These are phyloP conservation scores for Physocephala rufipes DNA, from an alignment of 2,888 invertebrate genomes.

Conservation along the genomic window DNA sequence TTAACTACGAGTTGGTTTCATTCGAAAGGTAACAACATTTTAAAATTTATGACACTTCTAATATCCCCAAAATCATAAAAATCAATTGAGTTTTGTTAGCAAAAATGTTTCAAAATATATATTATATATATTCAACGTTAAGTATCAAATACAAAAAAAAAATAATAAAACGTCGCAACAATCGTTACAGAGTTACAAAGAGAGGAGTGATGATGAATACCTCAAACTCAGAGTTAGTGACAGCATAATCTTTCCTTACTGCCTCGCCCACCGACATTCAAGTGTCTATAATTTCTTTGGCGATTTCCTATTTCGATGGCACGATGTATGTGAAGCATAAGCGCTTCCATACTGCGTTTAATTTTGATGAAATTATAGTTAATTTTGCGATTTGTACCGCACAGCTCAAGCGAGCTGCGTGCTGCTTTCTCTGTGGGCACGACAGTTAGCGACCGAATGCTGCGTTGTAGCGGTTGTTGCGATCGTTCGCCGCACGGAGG, in stretches of 20 bases:
- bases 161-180: too few species aligned
- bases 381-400: slow-evolving; percentile 46
- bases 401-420: slow-evolving; percentile 49
- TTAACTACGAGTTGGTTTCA: too few species aligned
- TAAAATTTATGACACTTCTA: too few species aligned
- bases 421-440: slow-evolving; percentile 25
- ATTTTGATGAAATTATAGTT: slow-evolving; percentile 51
- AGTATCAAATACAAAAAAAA: too few species aligned
- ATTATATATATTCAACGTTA: too few species aligned
- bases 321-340: slow-evolving; percentile 47
- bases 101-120: too few species aligned
- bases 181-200: too few species aligned
- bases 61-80: too few species aligned
- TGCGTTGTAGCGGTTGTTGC: background rate
- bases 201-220: too few species aligned
- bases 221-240: slow-evolving; percentile 41
- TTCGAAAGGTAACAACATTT: too few species aligned
- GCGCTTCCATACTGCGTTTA: slow-evolving; percentile 51
- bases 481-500: slow-evolving; percentile 18
- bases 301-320: slow-evolving; percentile 49
- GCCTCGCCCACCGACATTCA: slow-evolving; percentile 40
- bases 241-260: slow-evolving; percentile 47
- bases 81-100: too few species aligned
- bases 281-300: slow-evolving; percentile 49
- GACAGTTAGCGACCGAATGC: background rate